These are phyloP conservation scores for Channa striata DNA, from an alignment of 2,797 vertebrate genomes.

Conservation along the genomic window DNA sequence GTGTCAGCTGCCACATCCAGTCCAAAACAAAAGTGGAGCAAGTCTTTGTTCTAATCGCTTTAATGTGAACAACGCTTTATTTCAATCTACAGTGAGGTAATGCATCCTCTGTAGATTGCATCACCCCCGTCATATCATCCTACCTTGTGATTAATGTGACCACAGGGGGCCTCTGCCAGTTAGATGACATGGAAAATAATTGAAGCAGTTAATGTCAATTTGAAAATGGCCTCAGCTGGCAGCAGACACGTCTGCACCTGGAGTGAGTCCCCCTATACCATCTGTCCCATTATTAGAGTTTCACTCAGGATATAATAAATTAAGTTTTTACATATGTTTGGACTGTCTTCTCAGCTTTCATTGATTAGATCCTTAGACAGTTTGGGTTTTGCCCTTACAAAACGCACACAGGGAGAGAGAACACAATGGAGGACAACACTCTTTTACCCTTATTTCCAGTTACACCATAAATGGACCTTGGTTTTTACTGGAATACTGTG, in stretches of 20 bases:
- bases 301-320: conserved; percentile 35
- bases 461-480: background rate
- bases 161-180: conserved; percentile 6
- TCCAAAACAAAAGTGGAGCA: background rate
- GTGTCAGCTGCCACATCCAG: background rate
- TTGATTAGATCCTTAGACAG: conserved; percentile 1
- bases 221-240: conserved; percentile 28
- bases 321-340: conserved; percentile 26
- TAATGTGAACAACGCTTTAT: conserved; percentile 19
- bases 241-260: conserved; percentile 30
- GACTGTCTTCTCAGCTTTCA: background rate
- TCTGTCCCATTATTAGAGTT: conserved; percentile 30
- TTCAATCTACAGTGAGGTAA: conserved; percentile 31
- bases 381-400: background rate
- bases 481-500: conserved; percentile 1
- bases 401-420: background rate
- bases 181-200: conserved; percentile 14
- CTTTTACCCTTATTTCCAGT: background rate
- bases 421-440: background rate
- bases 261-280: conserved; percentile 24
- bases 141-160: conserved; percentile 48
- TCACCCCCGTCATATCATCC: conserved; percentile 27
- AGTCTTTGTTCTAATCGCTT: background rate
- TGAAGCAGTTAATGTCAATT: conserved; percentile 38
- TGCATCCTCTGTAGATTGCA: conserved; percentile 19